Percentiles rank a stretch among this genome's conserved stretches.
These are phyloP conservation scores for Hydroisotoma schaefferi DNA, from an alignment of 2,888 invertebrate species.

Conservation along the genomic window DNA sequence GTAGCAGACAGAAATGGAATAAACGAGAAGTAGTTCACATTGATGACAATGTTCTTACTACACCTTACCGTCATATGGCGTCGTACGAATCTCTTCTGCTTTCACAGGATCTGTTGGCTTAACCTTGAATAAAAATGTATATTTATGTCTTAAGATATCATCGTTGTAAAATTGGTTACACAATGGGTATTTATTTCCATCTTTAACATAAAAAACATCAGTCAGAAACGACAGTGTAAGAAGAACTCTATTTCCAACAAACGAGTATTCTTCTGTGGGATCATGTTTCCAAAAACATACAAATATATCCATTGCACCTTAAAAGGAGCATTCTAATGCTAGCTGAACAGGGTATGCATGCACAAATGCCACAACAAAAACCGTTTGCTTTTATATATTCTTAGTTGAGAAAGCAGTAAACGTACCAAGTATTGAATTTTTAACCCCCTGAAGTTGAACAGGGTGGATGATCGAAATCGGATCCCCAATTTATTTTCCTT, in stretches of 20 bases:
- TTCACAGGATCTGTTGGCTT: conserved; percentile 30
- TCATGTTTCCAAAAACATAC: too few species aligned
- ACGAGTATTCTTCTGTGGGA: too few species aligned
- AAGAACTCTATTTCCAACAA: too few species aligned
- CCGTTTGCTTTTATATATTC: not conserved
- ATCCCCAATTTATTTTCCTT: conserved; percentile 46
- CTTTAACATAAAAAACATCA: too few species aligned
- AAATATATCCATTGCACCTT: too few species aligned
- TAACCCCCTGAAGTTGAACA: conserved; percentile 48
- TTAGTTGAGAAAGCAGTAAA: not conserved
- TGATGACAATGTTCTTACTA: too few species aligned
- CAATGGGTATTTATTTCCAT: too few species aligned
- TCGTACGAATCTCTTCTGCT: conserved; percentile 20
- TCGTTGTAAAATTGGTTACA: too few species aligned
- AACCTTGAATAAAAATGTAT: conserved; percentile 18
- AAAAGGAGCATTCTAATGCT: not conserved
- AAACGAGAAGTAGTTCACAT: not conserved
- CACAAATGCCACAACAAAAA: too few species aligned
- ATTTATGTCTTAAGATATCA: too few species aligned
- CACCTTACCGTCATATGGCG: conserved; percentile 28
- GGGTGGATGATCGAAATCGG: conserved; percentile 46
- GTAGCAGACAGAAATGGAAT: not conserved
- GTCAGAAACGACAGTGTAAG: too few species aligned
- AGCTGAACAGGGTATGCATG: not conserved
- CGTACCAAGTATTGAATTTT: conserved; percentile 47